Conservation (phyloP, 2,113 vertebrate species). For the Paradisaea rubra region DNA sequence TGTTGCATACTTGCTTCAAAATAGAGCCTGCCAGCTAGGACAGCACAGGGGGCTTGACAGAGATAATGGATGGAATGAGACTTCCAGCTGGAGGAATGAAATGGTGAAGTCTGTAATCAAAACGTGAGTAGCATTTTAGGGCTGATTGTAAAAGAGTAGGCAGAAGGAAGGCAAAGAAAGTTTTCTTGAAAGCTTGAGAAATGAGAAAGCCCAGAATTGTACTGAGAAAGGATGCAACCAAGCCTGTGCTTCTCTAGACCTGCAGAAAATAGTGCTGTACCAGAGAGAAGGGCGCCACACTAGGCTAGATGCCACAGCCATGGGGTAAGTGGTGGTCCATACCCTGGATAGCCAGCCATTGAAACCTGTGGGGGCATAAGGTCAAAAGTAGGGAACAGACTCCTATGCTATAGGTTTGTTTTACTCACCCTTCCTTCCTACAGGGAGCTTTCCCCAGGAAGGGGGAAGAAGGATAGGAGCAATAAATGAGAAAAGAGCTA, state of each 20-base stretch:
- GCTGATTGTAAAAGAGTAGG: background rate
- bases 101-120: slow-evolving; percentile 12
- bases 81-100: slow-evolving; percentile 42
- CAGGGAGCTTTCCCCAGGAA: background rate
- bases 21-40: background rate
- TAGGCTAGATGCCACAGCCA: background rate
- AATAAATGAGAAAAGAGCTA: background rate
- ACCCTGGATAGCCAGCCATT: background rate
- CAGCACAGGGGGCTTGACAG: background rate
- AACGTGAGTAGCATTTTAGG: slow-evolving; percentile 32
- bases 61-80: slow-evolving; percentile 38
- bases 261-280: background rate
- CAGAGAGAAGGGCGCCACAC: background rate
- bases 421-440: background rate
- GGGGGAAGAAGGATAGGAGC: background rate
- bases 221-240: background rate
- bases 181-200: background rate
- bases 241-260: background rate
- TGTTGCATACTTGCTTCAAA: background rate
- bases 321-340: background rate
- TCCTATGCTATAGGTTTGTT: background rate
- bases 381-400: background rate
- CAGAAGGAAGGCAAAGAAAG: background rate
- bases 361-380: background rate
- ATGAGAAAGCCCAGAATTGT: background rate